Conservation (phyloP, 2,888 invertebrate genomes). For the Thecocarcelia acutangulata region DNA sequence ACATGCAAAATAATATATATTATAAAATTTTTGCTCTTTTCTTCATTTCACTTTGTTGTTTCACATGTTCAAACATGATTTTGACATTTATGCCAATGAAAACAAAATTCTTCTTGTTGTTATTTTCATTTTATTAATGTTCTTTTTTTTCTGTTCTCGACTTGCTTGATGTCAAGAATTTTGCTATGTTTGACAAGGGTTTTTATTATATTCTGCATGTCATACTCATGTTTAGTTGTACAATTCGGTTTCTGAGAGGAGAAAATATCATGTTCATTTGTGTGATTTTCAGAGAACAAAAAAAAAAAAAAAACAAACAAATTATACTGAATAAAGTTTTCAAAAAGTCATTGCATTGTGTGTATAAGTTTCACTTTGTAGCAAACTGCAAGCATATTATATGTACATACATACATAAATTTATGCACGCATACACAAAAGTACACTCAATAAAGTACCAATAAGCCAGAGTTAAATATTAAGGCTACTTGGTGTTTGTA, state of each 20-base stretch:
- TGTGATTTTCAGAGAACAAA: slow-evolving; percentile 9
- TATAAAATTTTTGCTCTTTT: slow-evolving; percentile 45
- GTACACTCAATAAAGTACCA: no score
- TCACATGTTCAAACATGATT: slow-evolving; percentile 68
- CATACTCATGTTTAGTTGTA: slow-evolving; percentile 43
- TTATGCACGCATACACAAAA: no score
- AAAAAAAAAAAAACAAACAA: background rate
- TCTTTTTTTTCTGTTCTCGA: slow-evolving; percentile 23
- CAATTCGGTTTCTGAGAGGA: slow-evolving; percentile 15
- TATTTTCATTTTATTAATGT: slow-evolving; percentile 63
- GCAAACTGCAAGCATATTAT: background rate
- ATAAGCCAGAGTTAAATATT: no score
- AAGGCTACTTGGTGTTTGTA: no score
- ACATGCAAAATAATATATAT: slow-evolving; percentile 72
- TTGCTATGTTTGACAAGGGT: slow-evolving; percentile 74
- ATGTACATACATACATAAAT: background rate
- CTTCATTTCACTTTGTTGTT: slow-evolving; percentile 30
- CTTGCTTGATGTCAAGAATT: slow-evolving; percentile 60
- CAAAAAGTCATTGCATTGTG: background rate
- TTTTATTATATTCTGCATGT: slow-evolving; percentile 63
- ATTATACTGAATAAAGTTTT: slow-evolving; percentile 8
- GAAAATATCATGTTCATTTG: slow-evolving; percentile 42
- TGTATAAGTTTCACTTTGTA: background rate
- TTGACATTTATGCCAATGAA: slow-evolving; percentile 75
- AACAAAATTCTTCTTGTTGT: slow-evolving; percentile 65